These are phyloP conservation scores for Acrocephalus arundinaceus DNA, from an alignment of 2,113 vertebrate species.

Conservation along the genomic window DNA sequence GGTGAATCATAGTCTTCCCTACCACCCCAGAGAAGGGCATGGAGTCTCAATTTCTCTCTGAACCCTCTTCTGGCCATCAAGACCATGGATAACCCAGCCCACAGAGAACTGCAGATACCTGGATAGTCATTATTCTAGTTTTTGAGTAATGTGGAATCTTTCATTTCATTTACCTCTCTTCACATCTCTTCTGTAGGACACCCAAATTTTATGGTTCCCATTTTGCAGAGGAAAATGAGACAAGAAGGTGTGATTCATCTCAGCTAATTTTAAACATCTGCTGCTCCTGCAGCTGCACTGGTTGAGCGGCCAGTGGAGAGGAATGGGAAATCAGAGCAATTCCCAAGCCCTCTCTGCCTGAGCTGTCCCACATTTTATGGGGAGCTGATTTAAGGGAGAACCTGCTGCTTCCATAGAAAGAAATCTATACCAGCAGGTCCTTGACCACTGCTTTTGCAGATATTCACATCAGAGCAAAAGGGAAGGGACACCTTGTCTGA, in stretches of 20 bases:
- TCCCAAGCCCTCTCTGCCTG: background rate
- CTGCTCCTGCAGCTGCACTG: background rate
- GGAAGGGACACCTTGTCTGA: background rate
- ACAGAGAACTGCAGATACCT: background rate
- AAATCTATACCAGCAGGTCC: background rate
- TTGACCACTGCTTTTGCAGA: rapidly evolving
- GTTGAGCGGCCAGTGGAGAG: background rate
- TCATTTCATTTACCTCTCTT: background rate
- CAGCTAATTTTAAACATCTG: background rate
- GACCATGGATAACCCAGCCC: background rate
- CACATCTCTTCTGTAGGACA: background rate
- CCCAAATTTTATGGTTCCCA: background rate
- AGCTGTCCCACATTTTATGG: background rate
- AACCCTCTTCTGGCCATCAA: background rate
- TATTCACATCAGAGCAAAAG: background rate
- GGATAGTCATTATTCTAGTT: background rate
- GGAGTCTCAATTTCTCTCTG: background rate
- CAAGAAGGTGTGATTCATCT: background rate
- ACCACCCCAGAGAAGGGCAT: background rate
- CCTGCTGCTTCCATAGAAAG: rapidly evolving
- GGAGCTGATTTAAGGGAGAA: background rate
- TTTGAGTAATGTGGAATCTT: background rate
- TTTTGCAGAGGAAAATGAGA: background rate
- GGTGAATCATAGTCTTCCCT: background rate
- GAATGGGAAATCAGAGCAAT: background rate